phyloP scores from a whole-genome alignment of 1,140 invertebrate species.

The Drosophila bifasciata region DNA sequence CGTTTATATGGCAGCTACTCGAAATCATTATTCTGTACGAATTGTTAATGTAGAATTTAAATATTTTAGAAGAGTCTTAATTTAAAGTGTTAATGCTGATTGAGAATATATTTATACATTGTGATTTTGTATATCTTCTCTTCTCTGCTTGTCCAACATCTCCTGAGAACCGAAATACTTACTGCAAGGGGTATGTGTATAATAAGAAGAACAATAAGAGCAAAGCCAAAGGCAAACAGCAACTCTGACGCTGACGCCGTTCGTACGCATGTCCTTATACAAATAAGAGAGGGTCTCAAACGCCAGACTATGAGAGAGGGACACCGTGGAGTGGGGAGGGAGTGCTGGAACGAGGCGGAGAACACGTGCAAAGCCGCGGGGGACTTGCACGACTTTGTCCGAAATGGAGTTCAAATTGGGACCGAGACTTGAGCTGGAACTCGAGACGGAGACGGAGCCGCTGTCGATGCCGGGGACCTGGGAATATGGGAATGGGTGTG shows the following conservation, averaged over 20 bases:
- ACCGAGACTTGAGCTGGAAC: conserved; percentile 22
- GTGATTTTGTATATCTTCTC: too few species aligned
- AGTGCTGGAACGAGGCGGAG: conserved; percentile 46
- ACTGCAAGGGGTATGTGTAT: too few species aligned
- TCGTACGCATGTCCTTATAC: conserved; percentile 80
- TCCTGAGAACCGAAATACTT: too few species aligned
- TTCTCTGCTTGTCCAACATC: too few species aligned
- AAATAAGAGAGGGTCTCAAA: conserved; percentile 38
- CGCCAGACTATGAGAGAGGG: conserved; percentile 2
- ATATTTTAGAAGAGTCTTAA: too few species aligned
- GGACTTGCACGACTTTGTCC: conserved; percentile 76
- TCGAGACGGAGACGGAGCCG: background rate
- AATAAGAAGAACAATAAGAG: too few species aligned
- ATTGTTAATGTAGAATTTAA: too few species aligned
- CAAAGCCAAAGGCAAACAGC: conserved; percentile 10
- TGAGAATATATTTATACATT: too few species aligned
- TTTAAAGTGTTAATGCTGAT: too few species aligned
- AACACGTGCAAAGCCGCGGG: conserved; percentile 83
- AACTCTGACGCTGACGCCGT: conserved; percentile 37
- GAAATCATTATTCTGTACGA: too few species aligned
- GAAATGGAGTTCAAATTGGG: conserved; percentile 49
- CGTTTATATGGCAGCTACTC: too few species aligned
- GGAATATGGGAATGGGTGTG: conserved; percentile 18
- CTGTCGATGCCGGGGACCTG: background rate
- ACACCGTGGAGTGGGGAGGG: background rate